Conservation (phyloP, 2,888 invertebrate genomes). For the Seladonia tumulorum region DNA sequence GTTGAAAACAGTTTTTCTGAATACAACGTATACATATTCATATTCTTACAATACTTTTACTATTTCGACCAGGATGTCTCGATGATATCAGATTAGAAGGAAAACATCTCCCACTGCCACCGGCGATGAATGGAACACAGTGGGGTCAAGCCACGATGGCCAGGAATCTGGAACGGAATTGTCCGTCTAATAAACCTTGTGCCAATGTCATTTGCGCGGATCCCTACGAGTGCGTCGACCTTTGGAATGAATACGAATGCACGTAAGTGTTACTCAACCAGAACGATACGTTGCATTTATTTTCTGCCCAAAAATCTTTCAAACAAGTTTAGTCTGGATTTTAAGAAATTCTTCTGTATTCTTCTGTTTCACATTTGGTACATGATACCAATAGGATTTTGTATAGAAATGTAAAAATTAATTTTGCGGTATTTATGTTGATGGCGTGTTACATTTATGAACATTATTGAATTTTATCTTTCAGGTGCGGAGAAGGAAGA, state of each 20-base stretch:
- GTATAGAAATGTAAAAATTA: too few relatives aligned
- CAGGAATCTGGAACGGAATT: conserved; percentile 95
- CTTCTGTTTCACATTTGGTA: not conserved
- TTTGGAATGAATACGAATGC: conserved; percentile 99
- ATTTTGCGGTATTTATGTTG: too few relatives aligned
- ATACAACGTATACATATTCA: not conserved
- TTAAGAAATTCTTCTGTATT: not conserved
- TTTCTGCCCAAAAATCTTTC: not conserved
- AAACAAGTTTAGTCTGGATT: not conserved
- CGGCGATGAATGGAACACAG: conserved; percentile 97
- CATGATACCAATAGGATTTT: not conserved
- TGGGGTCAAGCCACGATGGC: conserved; percentile 98
- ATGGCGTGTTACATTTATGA: not conserved
- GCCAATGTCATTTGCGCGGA: conserved; percentile 97
- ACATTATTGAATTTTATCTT: not conserved
- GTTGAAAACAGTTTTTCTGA: not conserved
- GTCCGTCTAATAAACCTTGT: conserved; percentile 97
- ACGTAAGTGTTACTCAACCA: conserved; percentile 89
- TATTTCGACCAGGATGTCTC: conserved; percentile 87
- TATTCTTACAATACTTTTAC: not conserved
- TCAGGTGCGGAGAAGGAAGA: conserved; percentile 96
- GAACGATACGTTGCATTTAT: too few relatives aligned
- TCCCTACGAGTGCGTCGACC: conserved; percentile 97
- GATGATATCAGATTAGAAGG: conserved; percentile 96
- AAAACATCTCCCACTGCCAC: conserved; percentile 96